Conservation (phyloP, 2,888 invertebrate species). For the Monoplex corrugatus region DNA sequence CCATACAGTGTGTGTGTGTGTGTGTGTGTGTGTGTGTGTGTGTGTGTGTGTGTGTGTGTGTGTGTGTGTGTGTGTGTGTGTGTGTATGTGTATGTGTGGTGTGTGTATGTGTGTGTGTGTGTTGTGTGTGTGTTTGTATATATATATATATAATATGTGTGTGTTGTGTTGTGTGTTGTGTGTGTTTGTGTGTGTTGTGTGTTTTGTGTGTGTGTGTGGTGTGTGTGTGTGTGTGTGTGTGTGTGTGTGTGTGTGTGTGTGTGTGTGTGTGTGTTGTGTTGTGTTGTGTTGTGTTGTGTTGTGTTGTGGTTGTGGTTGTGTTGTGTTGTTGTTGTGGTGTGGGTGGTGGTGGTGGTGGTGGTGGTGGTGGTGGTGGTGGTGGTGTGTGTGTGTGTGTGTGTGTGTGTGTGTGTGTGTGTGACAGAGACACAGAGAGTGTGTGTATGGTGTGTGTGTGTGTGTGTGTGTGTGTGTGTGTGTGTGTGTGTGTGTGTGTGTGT, state of each 20-base stretch:
- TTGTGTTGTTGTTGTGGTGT: background rate
- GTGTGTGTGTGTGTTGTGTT: constrained; percentile 32
- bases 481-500: constrained; percentile 12
- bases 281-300: too few relatives aligned
- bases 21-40: constrained; percentile 7
- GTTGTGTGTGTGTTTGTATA: constrained; percentile 17
- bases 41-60: background rate
- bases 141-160: background rate
- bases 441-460: constrained; percentile 17
- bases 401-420: constrained; percentile 17
- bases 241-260: constrained; percentile 15
- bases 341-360: background rate
- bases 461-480: constrained; percentile 33
- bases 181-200: background rate
- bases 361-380: background rate
- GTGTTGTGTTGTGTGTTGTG: too few relatives aligned
- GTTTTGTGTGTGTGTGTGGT: background rate
- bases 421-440: background rate
- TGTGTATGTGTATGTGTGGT: constrained; percentile 26
- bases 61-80: constrained; percentile 25
- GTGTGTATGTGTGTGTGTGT: constrained; percentile 13
- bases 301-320: too few relatives aligned
- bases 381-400: background rate
- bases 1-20: background rate
- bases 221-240: constrained; percentile 28